phyloP scores from a whole-genome alignment of 2,113 vertebrate genomes.

The Dolichotis patagonum region DNA sequence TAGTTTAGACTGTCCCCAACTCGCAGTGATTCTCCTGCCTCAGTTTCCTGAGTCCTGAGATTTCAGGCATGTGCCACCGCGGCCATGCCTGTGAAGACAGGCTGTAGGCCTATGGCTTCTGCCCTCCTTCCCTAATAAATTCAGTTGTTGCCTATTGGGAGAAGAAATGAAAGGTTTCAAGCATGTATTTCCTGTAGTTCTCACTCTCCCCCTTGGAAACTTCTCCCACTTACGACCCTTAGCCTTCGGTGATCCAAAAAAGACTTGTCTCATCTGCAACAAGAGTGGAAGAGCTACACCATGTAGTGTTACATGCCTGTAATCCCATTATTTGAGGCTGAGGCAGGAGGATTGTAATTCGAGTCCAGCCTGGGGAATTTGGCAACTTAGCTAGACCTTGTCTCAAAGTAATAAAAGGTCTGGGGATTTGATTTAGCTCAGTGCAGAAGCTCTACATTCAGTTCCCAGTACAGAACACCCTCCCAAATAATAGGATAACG shows the following conservation, averaged over 20 bases:
- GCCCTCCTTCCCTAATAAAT: background rate
- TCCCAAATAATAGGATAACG: background rate
- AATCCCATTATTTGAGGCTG: background rate
- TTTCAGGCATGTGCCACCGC: background rate
- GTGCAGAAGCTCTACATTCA: background rate
- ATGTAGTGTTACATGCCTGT: background rate
- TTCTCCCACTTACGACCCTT: background rate
- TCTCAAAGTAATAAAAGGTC: background rate
- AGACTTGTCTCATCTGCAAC: background rate
- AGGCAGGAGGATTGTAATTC: background rate
- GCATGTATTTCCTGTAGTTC: background rate
- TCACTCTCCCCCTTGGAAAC: background rate
- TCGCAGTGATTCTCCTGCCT: background rate
- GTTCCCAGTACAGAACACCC: background rate
- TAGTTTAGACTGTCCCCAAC: background rate
- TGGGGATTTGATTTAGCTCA: background rate
- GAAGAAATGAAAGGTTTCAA: conserved; percentile 13
- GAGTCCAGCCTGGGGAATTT: background rate
- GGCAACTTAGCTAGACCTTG: background rate
- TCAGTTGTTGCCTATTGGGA: background rate
- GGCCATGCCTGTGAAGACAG: background rate
- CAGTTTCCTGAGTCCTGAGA: background rate
- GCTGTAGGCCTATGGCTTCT: background rate
- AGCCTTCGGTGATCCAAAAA: background rate
- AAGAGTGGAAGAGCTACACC: background rate